Evolutionary conservation across 2,888 invertebrate species (phyloP).

Genomic region (Cerastoderma edule): DNA sequence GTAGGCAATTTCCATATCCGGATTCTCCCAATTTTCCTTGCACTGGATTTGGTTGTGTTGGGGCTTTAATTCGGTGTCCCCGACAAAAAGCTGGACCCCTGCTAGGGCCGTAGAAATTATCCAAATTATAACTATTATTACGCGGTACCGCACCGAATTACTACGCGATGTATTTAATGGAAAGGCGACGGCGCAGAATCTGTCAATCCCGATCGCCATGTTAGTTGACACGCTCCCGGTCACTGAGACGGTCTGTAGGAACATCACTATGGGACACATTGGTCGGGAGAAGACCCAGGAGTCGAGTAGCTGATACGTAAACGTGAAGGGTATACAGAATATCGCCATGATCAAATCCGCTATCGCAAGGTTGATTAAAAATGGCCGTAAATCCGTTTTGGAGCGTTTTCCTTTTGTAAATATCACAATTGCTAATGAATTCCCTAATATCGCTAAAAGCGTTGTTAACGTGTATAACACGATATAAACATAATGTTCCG

Average conservation of each 20-base stretch:
- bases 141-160: constrained; percentile 81
- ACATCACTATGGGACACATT: constrained; percentile 85
- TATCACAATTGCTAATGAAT: constrained; percentile 84
- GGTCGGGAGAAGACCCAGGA: constrained; percentile 84
- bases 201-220: constrained; percentile 85
- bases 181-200: constrained; percentile 80
- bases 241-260: constrained; percentile 84
- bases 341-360: constrained; percentile 95
- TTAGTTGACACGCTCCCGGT: constrained; percentile 84
- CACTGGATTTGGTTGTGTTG: constrained; percentile 60
- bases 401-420: constrained; percentile 83
- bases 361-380: constrained; percentile 93
- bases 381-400: constrained; percentile 84
- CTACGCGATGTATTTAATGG: constrained; percentile 76
- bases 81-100: constrained; percentile 82
- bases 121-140: constrained; percentile 84
- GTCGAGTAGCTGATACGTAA: constrained; percentile 82
- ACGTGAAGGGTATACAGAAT: constrained; percentile 96
- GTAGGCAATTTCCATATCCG: constrained; percentile 63
- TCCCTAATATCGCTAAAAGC: constrained; percentile 84
- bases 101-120: constrained; percentile 81
- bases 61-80: constrained; percentile 53
- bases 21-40: constrained; percentile 78
- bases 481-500: constrained; percentile 72
- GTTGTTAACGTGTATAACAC: constrained; percentile 84